phyloP scores from a whole-genome alignment of 2,888 invertebrate species.

The Epinotia ramella region DNA sequence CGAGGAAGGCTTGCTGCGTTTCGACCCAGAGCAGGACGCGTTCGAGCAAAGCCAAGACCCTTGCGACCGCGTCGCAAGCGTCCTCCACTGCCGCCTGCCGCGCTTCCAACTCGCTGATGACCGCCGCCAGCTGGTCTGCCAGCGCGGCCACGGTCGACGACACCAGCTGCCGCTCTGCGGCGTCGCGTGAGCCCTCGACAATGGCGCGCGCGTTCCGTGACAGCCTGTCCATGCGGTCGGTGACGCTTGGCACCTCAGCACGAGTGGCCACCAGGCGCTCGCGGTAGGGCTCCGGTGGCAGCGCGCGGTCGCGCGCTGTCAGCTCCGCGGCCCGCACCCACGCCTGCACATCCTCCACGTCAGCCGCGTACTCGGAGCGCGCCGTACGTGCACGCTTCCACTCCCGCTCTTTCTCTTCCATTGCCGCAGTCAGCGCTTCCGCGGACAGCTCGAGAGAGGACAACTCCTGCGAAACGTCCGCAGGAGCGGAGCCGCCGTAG shows the following conservation, averaged over 20 bases:
- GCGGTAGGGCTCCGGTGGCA: slow-evolving; percentile 91
- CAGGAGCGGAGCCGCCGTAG: slow-evolving; percentile 88
- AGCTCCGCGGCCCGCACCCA: slow-evolving; percentile 95
- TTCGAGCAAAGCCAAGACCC: slow-evolving; percentile 93
- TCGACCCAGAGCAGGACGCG: slow-evolving; percentile 93
- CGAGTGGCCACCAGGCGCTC: slow-evolving; percentile 92
- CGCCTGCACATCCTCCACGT: slow-evolving; percentile 91
- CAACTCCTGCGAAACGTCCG: slow-evolving; percentile 92
- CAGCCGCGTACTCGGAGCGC: slow-evolving; percentile 91
- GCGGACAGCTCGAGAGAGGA: slow-evolving; percentile 92
- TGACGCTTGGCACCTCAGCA: slow-evolving; percentile 88
- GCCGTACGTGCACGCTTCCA: slow-evolving; percentile 94
- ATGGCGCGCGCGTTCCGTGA: slow-evolving; percentile 92
- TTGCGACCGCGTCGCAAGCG: slow-evolving; percentile 94
- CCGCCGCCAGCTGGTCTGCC: slow-evolving; percentile 91
- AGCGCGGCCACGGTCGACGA: slow-evolving; percentile 90
- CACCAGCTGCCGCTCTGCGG: slow-evolving; percentile 90
- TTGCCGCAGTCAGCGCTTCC: slow-evolving; percentile 90
- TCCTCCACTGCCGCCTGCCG: slow-evolving; percentile 94
- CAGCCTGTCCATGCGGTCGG: slow-evolving; percentile 91
- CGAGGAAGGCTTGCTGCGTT: slow-evolving; percentile 92
- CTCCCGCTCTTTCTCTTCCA: slow-evolving; percentile 95
- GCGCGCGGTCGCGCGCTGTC: slow-evolving; percentile 91
- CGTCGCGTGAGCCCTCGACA: slow-evolving; percentile 91
- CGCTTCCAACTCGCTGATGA: slow-evolving; percentile 92